Base-by-base conservation (phyloP, 2,797 vertebrate genomes). In the Morus bassanus region DNA sequence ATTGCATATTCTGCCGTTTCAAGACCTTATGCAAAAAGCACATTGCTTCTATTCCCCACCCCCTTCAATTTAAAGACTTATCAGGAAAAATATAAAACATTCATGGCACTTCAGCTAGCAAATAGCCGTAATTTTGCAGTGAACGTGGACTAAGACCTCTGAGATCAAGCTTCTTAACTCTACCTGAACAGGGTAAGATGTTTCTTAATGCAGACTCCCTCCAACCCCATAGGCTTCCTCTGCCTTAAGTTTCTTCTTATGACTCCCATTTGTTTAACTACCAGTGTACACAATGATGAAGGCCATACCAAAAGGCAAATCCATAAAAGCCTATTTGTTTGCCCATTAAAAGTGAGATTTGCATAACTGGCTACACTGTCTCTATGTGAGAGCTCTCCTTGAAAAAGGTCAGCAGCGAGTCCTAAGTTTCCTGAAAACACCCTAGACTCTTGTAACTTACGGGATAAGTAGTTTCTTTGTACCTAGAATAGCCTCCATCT, bases 31-130 rank as follows among this genome's bases (percentile, higher is more conserved):
- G 14, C 17, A 67, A 51, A 76, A 84, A 57, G 19, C 18, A 59
- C 14, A 69, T 31, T 19, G 30, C 0, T 2, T 43, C 33, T 43
- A 17, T 13, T 16, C 41, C 2, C 7, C n/a, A n/a, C 2, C 2
- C 5, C 18, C 6, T 31, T 70, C 39, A 59, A 11, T n/a, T 78
- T 50, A 39, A 69, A 80, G 37, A 59, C 13, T 15, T n/a, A 48
- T 33, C 25, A 65, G 18, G 35, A 89, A 81, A 77, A 68, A 61
- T 14, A 57, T 1, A 60, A 76, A 88, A 41, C 0, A 3, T 46
- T 73, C 24, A 22, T 2, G 43, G 37, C 23, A 60, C 39, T 64
- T 41, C 21, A n/a, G 54, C 19, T 39, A 68, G 64, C 11, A 63
- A 73, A 63, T 6, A 73, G 45, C 18, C 16, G 6, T 31, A 14